phyloP scores from a whole-genome alignment of 2,797 vertebrate species.

The Megaceryle alcyon region DNA sequence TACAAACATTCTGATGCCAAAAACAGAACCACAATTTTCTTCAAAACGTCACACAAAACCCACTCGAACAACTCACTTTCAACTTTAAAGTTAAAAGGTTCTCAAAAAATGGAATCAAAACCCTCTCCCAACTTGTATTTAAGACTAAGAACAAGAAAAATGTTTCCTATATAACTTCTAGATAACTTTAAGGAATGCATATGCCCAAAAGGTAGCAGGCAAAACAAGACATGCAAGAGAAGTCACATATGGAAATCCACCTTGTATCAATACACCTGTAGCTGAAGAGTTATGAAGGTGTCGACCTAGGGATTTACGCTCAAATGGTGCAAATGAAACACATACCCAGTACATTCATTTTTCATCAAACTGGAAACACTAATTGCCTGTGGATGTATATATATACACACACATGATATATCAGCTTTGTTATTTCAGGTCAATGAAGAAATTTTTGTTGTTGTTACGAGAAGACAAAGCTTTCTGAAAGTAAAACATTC shows the following conservation, averaged over 20 bases:
- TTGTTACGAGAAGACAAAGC: background rate
- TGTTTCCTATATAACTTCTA: background rate
- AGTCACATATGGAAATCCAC: background rate
- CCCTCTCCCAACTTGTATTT: background rate
- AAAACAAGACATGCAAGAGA: background rate
- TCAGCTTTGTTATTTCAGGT: background rate
- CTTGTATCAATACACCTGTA: background rate
- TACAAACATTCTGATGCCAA: background rate
- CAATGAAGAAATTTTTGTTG: background rate
- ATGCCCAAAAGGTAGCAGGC: background rate
- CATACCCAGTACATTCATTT: background rate
- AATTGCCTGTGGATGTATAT: background rate
- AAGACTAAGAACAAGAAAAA: background rate
- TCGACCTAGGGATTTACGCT: background rate
- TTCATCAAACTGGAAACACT: background rate
- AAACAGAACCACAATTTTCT: background rate
- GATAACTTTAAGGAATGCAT: background rate
- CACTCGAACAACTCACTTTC: background rate
- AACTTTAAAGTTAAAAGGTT: background rate
- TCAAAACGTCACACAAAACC: background rate
- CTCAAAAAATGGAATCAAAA: background rate
- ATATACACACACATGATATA: rapidly evolving
- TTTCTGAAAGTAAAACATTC: background rate
- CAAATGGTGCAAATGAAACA: background rate
- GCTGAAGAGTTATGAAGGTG: background rate